Conservation (phyloP, 2,113 vertebrate genomes). For the Pseudois nayaur region DNA sequence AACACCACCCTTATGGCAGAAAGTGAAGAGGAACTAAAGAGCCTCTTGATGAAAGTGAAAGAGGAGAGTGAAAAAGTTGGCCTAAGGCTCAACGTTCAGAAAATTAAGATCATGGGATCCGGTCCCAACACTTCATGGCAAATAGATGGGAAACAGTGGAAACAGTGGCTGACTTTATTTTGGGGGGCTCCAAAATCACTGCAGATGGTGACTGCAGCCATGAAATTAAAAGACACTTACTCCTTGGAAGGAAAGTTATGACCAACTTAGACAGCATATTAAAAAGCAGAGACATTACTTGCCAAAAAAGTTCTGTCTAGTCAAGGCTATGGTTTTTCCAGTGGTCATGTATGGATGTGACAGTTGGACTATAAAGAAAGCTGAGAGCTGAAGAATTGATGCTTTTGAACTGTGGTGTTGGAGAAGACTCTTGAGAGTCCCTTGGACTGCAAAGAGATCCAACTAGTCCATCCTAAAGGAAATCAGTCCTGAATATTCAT, state of each 20-base stretch:
- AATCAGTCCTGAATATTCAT: background rate
- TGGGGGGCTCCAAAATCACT: background rate
- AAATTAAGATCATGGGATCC: background rate
- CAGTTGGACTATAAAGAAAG: background rate
- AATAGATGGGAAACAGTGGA: background rate
- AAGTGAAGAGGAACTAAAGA: background rate
- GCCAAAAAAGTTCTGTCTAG: background rate
- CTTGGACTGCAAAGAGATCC: background rate
- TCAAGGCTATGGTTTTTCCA: background rate
- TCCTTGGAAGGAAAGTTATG: background rate
- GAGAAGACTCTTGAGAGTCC: background rate
- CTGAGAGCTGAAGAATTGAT: rapidly evolving
- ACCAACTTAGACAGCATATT: background rate
- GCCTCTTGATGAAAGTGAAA: background rate
- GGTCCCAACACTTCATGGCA: background rate
- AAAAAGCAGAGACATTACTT: background rate
- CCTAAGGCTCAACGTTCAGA: background rate
- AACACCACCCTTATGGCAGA: background rate
- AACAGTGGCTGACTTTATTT: background rate
- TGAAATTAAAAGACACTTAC: background rate
- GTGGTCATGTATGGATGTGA: background rate
- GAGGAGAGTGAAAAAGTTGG: background rate
- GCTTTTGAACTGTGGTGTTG: background rate
- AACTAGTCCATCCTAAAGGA: background rate
- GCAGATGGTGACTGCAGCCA: background rate